Evolutionary conservation across 2,888 invertebrate genomes (phyloP), one percentile per base, ranked within the genome.

Genomic region (Chloroclystis v-ata): DNA sequence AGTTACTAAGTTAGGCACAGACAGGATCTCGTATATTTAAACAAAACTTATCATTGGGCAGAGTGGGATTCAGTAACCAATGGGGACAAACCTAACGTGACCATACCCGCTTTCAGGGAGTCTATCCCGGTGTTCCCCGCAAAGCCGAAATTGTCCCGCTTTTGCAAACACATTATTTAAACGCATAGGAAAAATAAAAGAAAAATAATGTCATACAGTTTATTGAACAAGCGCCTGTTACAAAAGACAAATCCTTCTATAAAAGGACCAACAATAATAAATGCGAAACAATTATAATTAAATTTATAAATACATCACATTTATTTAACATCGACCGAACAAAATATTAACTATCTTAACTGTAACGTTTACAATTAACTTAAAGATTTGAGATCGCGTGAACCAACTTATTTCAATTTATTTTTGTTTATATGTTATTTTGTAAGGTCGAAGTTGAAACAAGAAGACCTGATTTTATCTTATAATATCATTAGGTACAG

Each of bases 181-280:
- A n/a, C n/a, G n/a, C n/a, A n/a, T n/a, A n/a, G n/a, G 26, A 25
- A 13, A 0, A 47, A 52, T 56, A 60, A 60, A 66, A 60, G 43
- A 49, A 37, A 35, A 40, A n/a, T 35, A 62, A 75, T 72, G 65
- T 65, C 71, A 74, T 68, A 71, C 65, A 68, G 59, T 79, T 74
- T 72, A 75, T 65, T 74, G 56, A 58, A 70, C 58, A 78, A 81
- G 80, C 80, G 64, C 73, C 69, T 63, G 65, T 72, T 75, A 76
- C 72, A 49, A 77, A 67, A 43, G 33, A 46, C 39, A 24, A 43
- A 43, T 35, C 32, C 32, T 37, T 42, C 35, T 45, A 32, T 38
- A 42, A 28, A 28, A 46, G 26, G 38, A 45, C 37, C 47, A 9
- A 14, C 33, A 41, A 29, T 37, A 25, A 37, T 1, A 35, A 20